phyloP scores from a whole-genome alignment of 1,140 invertebrate species.

The Diachasma alloeum region DNA sequence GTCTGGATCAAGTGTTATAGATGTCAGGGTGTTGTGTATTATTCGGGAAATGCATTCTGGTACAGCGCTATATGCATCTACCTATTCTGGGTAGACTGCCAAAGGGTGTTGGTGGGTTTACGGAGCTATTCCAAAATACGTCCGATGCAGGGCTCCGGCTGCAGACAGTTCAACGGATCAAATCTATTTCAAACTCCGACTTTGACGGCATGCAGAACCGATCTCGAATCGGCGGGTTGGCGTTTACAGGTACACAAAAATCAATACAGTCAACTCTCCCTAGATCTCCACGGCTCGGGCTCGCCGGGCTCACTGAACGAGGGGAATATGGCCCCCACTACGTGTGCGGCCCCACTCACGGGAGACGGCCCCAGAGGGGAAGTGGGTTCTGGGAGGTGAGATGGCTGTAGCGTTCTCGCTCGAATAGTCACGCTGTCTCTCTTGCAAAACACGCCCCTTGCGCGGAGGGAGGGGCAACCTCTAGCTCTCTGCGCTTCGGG shows the following conservation, averaged over 20 bases:
- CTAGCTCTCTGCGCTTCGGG: too few relatives aligned
- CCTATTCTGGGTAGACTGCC: background rate
- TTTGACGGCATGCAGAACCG: background rate
- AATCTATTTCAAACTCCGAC: background rate
- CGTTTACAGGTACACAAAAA: background rate
- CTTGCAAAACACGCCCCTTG: too few relatives aligned
- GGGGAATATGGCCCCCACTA: too few relatives aligned
- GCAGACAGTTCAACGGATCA: background rate
- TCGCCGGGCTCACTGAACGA: too few relatives aligned
- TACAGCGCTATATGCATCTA: background rate
- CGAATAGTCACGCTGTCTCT: too few relatives aligned
- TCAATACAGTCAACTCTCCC: too few relatives aligned
- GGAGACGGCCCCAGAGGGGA: too few relatives aligned
- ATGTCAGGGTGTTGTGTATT: background rate
- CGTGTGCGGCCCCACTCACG: too few relatives aligned
- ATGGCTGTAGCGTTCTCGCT: too few relatives aligned
- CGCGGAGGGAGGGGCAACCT: too few relatives aligned
- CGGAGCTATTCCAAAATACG: background rate
- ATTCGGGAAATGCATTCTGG: background rate
- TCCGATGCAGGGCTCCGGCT: background rate
- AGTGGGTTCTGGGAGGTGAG: too few relatives aligned
- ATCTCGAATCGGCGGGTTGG: background rate
- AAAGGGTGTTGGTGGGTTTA: background rate
- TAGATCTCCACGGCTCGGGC: too few relatives aligned
- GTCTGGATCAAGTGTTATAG: conserved; percentile 26